Evolutionary conservation across 1,140 invertebrate species (phyloP).

Genomic region (Anastatus disparis): DNA sequence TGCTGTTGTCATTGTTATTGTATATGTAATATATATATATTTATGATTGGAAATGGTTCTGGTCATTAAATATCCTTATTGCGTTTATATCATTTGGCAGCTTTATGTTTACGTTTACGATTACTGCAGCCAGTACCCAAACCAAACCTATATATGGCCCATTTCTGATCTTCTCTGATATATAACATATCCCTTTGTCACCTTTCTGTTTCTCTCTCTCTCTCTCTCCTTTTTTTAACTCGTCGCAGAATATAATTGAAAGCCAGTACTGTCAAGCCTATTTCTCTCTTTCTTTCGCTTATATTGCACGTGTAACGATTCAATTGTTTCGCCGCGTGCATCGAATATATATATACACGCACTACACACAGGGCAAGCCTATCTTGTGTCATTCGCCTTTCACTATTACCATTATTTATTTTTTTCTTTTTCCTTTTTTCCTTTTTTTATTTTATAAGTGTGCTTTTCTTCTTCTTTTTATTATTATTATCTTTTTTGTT

Average conservation of each 20-base stretch:
- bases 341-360: not conserved
- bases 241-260: slow-evolving; percentile 7
- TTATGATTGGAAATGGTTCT: slow-evolving; percentile 47
- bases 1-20: too few species aligned
- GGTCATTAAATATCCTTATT: slow-evolving; percentile 51
- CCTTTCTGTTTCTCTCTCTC: not conserved
- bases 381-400: slow-evolving; percentile 7
- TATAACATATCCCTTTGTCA: not conserved
- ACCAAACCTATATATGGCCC: slow-evolving; percentile 2
- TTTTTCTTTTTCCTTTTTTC: not conserved
- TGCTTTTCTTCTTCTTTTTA: not conserved
- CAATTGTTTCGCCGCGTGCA: slow-evolving; percentile 11
- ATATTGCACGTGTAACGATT: slow-evolving; percentile 11
- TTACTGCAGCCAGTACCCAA: slow-evolving; percentile 34
- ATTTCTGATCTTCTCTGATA: not conserved
- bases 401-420: not conserved
- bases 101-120: slow-evolving; percentile 53
- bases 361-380: not conserved
- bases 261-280: too few species aligned
- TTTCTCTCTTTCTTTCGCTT: too few species aligned
- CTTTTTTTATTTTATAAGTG: too few species aligned
- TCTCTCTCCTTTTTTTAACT: not conserved
- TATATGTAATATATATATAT: too few species aligned
- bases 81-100: slow-evolving; percentile 51
- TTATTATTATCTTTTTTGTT: not conserved